Evolutionary conservation across 1,140 invertebrate genomes (phyloP).

Genomic region (Conus betulinus): DNA sequence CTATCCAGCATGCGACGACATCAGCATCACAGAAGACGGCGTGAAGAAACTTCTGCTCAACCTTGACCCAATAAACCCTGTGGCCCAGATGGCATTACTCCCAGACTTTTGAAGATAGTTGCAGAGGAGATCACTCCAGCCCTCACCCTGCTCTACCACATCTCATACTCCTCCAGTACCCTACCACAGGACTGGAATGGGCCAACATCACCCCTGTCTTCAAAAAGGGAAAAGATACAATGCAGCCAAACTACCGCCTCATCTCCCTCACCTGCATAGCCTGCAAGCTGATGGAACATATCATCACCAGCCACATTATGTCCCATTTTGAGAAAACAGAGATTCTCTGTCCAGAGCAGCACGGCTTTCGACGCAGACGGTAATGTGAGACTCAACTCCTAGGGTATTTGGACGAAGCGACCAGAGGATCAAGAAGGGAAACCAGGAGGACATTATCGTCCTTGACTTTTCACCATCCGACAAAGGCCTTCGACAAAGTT

Average conservation of each 20-base stretch:
- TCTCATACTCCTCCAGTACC: conserved; percentile 28
- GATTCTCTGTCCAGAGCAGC: too few relatives aligned
- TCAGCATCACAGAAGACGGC: conserved; percentile 17
- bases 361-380: too few relatives aligned
- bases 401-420: too few relatives aligned
- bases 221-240: conserved; percentile 51
- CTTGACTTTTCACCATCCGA: too few relatives aligned
- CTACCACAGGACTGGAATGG: conserved; percentile 45
- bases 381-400: too few relatives aligned
- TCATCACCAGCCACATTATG: neutral
- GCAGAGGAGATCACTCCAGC: conserved; percentile 27
- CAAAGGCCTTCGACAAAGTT: too few relatives aligned
- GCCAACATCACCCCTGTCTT: conserved; percentile 39
- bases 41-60: conserved; percentile 28
- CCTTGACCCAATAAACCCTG: conserved; percentile 37
- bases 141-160: conserved; percentile 39
- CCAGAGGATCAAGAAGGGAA: too few relatives aligned
- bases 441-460: too few relatives aligned
- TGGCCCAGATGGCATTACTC: conserved; percentile 35
- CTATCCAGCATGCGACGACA: neutral
- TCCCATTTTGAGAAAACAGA: too few relatives aligned
- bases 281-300: conserved; percentile 57
- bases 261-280: conserved; percentile 51
- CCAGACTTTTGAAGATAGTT: conserved; percentile 28
- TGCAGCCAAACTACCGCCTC: conserved; percentile 49